Evolutionary conservation across 2,888 invertebrate genomes (phyloP).

Genomic region (Philaethria dido): DNA sequence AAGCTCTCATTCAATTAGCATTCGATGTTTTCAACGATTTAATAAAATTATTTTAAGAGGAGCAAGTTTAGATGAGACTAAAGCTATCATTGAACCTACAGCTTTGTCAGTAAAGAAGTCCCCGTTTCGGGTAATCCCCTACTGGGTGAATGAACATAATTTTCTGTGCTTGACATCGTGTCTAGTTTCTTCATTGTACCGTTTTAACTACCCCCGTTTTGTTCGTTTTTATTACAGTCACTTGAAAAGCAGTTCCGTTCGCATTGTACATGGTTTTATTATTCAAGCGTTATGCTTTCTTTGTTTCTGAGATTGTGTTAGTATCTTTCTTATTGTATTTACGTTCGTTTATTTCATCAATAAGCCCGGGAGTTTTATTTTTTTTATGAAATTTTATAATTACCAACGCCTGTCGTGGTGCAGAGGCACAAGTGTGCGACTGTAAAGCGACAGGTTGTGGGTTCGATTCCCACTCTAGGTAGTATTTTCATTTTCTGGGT

Average conservation of each 20-base stretch:
- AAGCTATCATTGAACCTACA: slow-evolving; percentile 3
- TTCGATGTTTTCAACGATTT: neutral
- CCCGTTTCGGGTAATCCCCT: slow-evolving; percentile 76
- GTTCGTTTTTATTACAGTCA: slow-evolving; percentile 72
- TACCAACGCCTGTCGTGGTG: no score
- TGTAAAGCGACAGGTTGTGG: no score
- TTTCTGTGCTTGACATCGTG: slow-evolving; percentile 81
- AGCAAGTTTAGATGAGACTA: neutral
- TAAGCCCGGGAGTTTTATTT: neutral
- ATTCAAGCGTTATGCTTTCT: slow-evolving; percentile 39
- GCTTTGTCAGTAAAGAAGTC: slow-evolving; percentile 63
- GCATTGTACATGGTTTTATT: slow-evolving; percentile 45
- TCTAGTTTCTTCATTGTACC: slow-evolving; percentile 71
- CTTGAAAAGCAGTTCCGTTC: slow-evolving; percentile 55
- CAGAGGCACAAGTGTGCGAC: no score
- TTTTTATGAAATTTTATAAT: neutral
- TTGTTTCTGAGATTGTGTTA: slow-evolving; percentile 34
- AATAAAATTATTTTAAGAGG: neutral
- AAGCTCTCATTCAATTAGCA: neutral
- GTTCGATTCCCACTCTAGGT: no score
- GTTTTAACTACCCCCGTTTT: slow-evolving; percentile 64
- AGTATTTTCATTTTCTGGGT: no score
- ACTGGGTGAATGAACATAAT: slow-evolving; percentile 81
- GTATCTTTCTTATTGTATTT: slow-evolving; percentile 24
- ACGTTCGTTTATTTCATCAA: neutral